Evolutionary conservation across 2,888 invertebrate species (phyloP), one percentile per base, ranked within the genome.

Genomic region (Hyposoter didymator): DNA sequence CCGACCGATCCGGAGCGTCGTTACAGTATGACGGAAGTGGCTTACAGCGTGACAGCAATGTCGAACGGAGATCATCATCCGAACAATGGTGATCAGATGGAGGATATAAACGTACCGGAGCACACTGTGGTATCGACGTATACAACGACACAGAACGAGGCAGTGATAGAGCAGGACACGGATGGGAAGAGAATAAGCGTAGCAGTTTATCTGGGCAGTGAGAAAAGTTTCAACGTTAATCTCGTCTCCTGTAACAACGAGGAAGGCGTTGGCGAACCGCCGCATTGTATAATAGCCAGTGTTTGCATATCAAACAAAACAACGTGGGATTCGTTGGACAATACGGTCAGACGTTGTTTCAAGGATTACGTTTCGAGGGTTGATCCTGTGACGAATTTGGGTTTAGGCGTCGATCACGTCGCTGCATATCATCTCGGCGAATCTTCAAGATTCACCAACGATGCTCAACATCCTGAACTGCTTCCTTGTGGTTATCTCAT

Each of bases 391-490:
- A 97, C 98, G 67, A 92, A 91, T 88, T 84, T 93, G 70, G 96
- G 94, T 28, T 93, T 96, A 6, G 95, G 95, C 87, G 94, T 95
- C 14, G 99, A 99, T 92, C 98, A 98, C 39, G 97, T 99, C 84
- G 97, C 97, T 84, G 97, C 98, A 89, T 99, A 99, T 94, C 98
- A 98, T 92, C 95, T 99, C 90, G 99, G 99, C 0, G 98, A 99
- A 94, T 97, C 97, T 28, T 97, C 97, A 85, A 95, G 97, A 43
- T 97, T 97, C 0, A 97, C 97, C n/a, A 91, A 90, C 0, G 97
- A 97, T 92, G 96, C 97, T 78, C 96, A 97, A 7, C 97, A 96
- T 92, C 99, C 99, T 0, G 99, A 99, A 93, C 94, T 99, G 49
- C 94, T 99, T 85, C 99, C 99, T 12, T 98, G 98, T 90, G 99